Evolutionary conservation across 2,888 invertebrate species (phyloP).

Genomic region (Netelia melanura): DNA sequence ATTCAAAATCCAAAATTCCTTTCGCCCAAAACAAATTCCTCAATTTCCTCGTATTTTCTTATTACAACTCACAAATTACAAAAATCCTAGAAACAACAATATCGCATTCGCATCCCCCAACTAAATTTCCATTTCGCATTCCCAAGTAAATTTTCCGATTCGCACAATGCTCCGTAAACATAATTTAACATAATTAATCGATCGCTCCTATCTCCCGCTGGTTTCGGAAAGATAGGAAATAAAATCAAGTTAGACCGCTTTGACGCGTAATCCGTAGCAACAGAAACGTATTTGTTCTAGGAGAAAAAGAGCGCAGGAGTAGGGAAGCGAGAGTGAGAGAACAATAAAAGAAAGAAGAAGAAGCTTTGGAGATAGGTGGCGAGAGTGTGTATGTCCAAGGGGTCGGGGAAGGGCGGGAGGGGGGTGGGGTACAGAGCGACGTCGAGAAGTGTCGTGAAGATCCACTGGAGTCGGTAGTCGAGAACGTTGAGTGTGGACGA

Average conservation of each 20-base stretch:
- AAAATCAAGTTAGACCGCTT: conserved; percentile 27
- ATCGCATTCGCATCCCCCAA: too few relatives aligned
- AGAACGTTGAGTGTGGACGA: conserved; percentile 62
- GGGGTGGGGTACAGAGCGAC: conserved; percentile 40
- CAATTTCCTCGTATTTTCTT: too few relatives aligned
- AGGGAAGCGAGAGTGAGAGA: background rate
- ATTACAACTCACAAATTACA: too few relatives aligned
- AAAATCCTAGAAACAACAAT: too few relatives aligned
- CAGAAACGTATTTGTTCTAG: conserved; percentile 19
- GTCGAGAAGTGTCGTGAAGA: conserved; percentile 71
- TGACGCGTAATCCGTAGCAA: conserved; percentile 22
- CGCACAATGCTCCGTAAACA: too few relatives aligned
- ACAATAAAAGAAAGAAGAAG: conserved; percentile 39
- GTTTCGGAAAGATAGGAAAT: background rate
- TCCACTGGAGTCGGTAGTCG: conserved; percentile 73
- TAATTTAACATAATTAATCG: background rate
- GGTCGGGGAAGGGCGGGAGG: background rate
- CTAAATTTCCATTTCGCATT: too few relatives aligned
- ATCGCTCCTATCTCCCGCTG: conserved; percentile 12
- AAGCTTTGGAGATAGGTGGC: conserved; percentile 36
- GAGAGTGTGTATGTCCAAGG: conserved; percentile 5
- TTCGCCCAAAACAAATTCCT: too few relatives aligned
- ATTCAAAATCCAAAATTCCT: too few relatives aligned
- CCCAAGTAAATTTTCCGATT: too few relatives aligned
- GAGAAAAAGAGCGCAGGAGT: background rate